These are phyloP conservation scores for Ceratina australensis DNA, from an alignment of 1,140 invertebrate genomes.

Conservation along the genomic window DNA sequence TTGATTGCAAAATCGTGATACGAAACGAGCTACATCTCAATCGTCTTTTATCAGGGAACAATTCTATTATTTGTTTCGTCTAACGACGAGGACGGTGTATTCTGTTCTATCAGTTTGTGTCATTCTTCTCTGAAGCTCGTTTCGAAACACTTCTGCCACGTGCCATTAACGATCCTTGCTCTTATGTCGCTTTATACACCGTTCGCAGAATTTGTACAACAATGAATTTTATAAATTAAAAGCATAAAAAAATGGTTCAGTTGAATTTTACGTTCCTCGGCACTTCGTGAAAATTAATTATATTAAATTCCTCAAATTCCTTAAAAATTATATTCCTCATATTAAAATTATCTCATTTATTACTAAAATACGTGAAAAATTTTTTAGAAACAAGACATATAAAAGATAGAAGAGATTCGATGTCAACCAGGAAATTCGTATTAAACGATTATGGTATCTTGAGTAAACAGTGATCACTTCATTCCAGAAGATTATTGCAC, in stretches of 20 bases:
- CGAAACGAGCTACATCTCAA: background rate
- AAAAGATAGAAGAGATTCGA: no score
- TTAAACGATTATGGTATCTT: background rate
- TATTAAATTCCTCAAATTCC: no score
- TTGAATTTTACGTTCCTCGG: no score
- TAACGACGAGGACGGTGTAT: background rate
- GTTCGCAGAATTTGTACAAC: background rate
- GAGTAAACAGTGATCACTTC: background rate
- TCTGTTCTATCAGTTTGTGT: constrained; percentile 13
- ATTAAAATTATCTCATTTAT: no score
- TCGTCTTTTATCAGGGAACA: background rate
- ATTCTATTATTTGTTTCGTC: constrained; percentile 1
- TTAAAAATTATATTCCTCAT: no score
- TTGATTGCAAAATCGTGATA: background rate
- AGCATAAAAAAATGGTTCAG: no score
- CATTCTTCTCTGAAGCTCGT: background rate
- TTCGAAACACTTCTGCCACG: background rate
- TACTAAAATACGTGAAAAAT: no score
- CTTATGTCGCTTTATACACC: background rate
- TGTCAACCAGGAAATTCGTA: background rate
- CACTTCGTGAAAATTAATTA: no score
- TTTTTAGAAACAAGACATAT: background rate
- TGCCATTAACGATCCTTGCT: background rate
- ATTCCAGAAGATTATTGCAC: background rate
- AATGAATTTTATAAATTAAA: background rate